Evolutionary conservation across 2,888 invertebrate genomes (phyloP).

Genomic region (Apamea anceps): DNA sequence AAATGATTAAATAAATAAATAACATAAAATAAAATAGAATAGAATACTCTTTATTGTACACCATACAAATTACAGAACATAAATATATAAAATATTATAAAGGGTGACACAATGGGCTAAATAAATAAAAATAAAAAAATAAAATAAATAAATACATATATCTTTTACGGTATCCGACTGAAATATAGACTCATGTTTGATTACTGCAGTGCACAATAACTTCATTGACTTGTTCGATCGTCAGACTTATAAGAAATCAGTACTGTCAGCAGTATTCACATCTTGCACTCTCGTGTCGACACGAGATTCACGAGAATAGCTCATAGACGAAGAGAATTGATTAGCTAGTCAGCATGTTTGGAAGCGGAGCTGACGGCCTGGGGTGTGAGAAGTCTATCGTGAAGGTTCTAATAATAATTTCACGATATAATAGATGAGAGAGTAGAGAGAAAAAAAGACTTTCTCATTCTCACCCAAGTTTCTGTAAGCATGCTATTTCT

Average conservation of each 20-base stretch:
- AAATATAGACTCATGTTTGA: too few species aligned
- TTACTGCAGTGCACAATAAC: too few species aligned
- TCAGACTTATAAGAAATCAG: constrained; percentile 8
- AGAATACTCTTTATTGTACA: too few species aligned
- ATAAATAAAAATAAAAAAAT: too few species aligned
- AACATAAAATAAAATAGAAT: too few species aligned
- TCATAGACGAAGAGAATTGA: constrained; percentile 18
- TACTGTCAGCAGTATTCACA: constrained; percentile 12
- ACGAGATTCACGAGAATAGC: constrained; percentile 17
- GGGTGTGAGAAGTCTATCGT: constrained; percentile 9
- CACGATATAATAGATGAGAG: background rate
- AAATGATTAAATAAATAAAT: too few species aligned
- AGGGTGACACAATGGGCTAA: too few species aligned
- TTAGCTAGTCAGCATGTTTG: constrained; percentile 35
- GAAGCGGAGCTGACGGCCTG: background rate
- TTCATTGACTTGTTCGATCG: background rate
- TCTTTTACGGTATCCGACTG: too few species aligned
- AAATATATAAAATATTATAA: too few species aligned
- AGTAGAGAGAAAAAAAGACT: background rate
- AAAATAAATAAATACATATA: too few species aligned
- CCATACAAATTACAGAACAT: too few species aligned
- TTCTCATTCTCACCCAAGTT: background rate
- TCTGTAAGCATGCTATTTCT: background rate
- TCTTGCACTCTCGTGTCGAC: constrained; percentile 5
- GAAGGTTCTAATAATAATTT: constrained; percentile 9